A percentile compares a stretch with the other conserved stretches of the same genome.
These are phyloP conservation scores for Amphiura filiformis DNA, from an alignment of 35 echinoderm and acorn worm genomes.

Conservation along the genomic window DNA sequence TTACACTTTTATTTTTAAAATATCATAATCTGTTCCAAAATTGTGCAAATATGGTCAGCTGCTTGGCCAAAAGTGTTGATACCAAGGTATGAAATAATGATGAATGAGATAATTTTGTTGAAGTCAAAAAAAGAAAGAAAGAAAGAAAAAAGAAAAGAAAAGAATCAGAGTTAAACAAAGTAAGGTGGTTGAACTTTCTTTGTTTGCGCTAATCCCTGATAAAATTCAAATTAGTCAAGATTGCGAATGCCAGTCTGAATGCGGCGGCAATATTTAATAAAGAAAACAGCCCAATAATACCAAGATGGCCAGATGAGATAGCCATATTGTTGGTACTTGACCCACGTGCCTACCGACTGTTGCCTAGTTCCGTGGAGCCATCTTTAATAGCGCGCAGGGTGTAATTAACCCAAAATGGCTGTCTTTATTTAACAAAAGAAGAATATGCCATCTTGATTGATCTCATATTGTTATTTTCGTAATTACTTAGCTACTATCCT, in stretches of 20 bases:
- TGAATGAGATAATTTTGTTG: too few relatives aligned
- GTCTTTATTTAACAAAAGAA: neutral
- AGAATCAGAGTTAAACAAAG: too few relatives aligned
- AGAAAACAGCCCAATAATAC: neutral
- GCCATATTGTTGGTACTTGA: neutral
- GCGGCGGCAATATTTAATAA: slow-evolving; percentile 11
- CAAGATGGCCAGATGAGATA: neutral
- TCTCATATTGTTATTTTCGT: neutral
- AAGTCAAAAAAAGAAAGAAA: too few relatives aligned
- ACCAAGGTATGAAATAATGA: too few relatives aligned
- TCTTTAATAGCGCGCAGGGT: too few relatives aligned
- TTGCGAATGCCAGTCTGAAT: neutral
- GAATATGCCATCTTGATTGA: neutral
- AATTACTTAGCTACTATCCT: neutral
- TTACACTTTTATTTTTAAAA: too few relatives aligned
- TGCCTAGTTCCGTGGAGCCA: neutral
- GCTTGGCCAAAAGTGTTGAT: too few relatives aligned
- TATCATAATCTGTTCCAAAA: too few relatives aligned
- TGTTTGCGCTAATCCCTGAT: neutral
- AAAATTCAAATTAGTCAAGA: neutral
- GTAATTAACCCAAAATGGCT: neutral
- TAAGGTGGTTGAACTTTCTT: neutral
- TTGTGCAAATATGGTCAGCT: too few relatives aligned
- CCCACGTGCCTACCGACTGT: neutral
- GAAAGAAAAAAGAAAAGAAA: too few relatives aligned